Percentiles rank a stretch among this genome's conserved stretches.
These are phyloP conservation scores for Harpegnathos saltator DNA, from an alignment of 1,140 invertebrate species.

Conservation along the genomic window DNA sequence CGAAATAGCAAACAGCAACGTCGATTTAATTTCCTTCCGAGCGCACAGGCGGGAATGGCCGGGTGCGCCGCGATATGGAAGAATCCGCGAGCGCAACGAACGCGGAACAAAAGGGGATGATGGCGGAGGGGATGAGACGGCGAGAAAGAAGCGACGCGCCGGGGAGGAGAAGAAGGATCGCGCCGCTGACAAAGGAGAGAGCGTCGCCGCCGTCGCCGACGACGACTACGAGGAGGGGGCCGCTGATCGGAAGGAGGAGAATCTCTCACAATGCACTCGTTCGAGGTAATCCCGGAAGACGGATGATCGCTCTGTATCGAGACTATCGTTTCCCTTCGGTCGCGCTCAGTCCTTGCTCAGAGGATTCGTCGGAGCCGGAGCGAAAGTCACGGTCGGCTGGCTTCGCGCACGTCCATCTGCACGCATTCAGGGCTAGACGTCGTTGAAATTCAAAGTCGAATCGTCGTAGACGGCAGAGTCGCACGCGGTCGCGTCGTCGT, in stretches of 20 bases:
- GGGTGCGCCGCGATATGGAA: conserved; percentile 42
- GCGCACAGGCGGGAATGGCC: too few species aligned
- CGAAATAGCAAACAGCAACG: conserved; percentile 58
- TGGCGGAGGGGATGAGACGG: conserved; percentile 4
- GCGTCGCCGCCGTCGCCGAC: conserved; percentile 7
- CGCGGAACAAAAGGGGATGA: conserved; percentile 52
- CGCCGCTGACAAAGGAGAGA: conserved; percentile 62
- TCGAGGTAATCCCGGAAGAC: conserved; percentile 62
- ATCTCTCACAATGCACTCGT: conserved; percentile 66
- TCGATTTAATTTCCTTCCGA: conserved; percentile 47
- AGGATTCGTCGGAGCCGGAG: background rate
- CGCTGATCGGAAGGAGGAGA: conserved; percentile 61
- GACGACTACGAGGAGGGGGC: background rate
- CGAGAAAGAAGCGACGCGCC: background rate
- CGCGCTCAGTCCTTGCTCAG: conserved; percentile 2
- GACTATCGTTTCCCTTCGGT: conserved; percentile 34
- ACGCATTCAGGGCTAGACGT: background rate
- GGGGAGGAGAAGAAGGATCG: background rate
- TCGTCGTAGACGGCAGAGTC: background rate
- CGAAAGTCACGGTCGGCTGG: conserved; percentile 15
- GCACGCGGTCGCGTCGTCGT: too few species aligned
- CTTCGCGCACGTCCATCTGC: background rate
- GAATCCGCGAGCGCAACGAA: conserved; percentile 38
- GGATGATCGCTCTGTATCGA: conserved; percentile 66
- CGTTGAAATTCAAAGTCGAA: conserved; percentile 37